These are phyloP conservation scores for Drosophila subquinaria DNA, from an alignment of 2,888 invertebrate species.

Conservation along the genomic window DNA sequence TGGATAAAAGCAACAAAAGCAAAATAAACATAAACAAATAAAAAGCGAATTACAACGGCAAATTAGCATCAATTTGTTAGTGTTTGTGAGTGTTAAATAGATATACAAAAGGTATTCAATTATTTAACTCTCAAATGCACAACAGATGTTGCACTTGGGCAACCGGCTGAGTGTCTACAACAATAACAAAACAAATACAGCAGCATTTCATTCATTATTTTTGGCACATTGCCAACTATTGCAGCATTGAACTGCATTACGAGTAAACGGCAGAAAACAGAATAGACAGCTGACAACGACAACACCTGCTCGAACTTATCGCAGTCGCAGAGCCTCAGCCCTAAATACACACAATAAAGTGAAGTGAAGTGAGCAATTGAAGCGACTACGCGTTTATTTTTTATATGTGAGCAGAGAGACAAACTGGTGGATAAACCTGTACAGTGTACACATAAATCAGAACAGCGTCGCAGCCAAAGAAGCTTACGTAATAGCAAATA, in stretches of 20 bases:
- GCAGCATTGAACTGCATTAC: conserved; percentile 62
- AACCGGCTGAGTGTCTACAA: conserved; percentile 27
- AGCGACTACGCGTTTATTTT: not conserved
- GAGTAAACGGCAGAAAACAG: conserved; percentile 21
- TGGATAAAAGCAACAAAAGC: conserved; percentile 19
- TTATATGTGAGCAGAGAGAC: not conserved
- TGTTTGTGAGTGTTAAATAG: conserved; percentile 22
- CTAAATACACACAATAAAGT: conserved; percentile 38
- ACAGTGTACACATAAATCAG: conserved; percentile 12
- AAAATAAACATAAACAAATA: conserved; percentile 24
- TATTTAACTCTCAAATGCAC: conserved; percentile 22
- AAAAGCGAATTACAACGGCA: not conserved
- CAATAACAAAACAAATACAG: conserved; percentile 12
- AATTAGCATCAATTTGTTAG: conserved; percentile 15
- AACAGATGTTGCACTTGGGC: conserved; percentile 39
- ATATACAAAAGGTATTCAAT: conserved; percentile 18
- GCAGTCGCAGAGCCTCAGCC: conserved; percentile 22
- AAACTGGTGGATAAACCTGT: conserved; percentile 19
- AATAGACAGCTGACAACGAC: conserved; percentile 36
- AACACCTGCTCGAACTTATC: conserved; percentile 46
- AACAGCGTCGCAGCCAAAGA: conserved; percentile 3
- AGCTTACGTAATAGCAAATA: conserved; percentile 58
- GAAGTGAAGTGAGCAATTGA: conserved; percentile 1
- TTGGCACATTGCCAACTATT: conserved; percentile 64
- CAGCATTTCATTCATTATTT: conserved; percentile 41